Evolutionary conservation across 2,113 vertebrate genomes (phyloP), one percentile per base, ranked within the genome.

Genomic region (Tympanuchus pallidicinctus): DNA sequence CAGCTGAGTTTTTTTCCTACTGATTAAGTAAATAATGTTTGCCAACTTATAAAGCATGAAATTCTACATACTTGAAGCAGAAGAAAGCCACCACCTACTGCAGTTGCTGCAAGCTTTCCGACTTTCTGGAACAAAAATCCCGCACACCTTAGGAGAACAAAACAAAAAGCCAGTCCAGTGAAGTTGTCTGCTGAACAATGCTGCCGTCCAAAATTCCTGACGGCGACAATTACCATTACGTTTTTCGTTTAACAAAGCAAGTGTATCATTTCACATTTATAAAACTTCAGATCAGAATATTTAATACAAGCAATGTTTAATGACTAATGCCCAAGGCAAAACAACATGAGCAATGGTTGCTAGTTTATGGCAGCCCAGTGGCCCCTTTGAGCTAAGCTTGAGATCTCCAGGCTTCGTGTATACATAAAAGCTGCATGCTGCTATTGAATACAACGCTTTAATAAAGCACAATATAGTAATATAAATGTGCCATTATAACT

Each of bases 111-210:
- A 89, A 99, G 98, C 95, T 99, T 99, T 45, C 99, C 99, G 86
- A 99, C 99, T 95, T 99, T 99, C 98, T 99, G 99, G 97, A 99
- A 99, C 84, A 99, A 98, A 98, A 99, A 99, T 93, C 99, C 99
- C 71, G 98, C 98, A 98, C 99, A 99, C 99, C 99, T 99, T 97
- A 83, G 93, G 95, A 92, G 89, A 95, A 96, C 83, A 71, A 91
- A 97, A 96, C 84, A 76, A 96, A 88, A 84, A 86, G 71, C 88
- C 80, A 94, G 80, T 91, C 90, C 77, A 92, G 9, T 93, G 52
- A 97, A 91, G 82, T 50, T 86, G 66, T 88, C 88, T 90, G 80
- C 83, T 69, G 61, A 91, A 93, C 47, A 92, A 88, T 50, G 34
- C 60, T 70, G 82, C 64, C 48, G 65, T 74, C 45, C 43, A 83